Evolutionary conservation across 1,140 invertebrate genomes (phyloP).

Genomic region (Micrasema longulum): DNA sequence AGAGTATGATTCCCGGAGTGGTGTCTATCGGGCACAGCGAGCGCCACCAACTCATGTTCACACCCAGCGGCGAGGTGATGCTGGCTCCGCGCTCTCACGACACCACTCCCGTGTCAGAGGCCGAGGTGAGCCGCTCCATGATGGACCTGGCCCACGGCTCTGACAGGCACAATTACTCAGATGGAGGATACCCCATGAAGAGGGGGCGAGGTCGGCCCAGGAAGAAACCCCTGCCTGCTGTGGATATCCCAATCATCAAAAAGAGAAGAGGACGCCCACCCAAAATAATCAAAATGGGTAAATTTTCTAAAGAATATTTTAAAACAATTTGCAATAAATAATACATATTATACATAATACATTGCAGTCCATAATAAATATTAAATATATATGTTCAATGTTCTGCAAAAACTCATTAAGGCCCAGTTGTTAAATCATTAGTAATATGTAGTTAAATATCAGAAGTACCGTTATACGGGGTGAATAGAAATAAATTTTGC

Average conservation of each 20-base stretch:
- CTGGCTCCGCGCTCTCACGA: conserved; percentile 57
- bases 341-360: conserved; percentile 15
- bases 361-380: too few species aligned
- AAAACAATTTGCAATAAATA: too few species aligned
- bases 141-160: neutral
- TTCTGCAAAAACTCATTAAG: too few species aligned
- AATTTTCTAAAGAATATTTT: too few species aligned
- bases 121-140: conserved; percentile 32
- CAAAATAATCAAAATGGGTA: conserved; percentile 57
- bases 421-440: too few species aligned
- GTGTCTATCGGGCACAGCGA: conserved; percentile 65
- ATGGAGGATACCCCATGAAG: conserved; percentile 57
- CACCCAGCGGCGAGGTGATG: conserved; percentile 64
- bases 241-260: conserved; percentile 62
- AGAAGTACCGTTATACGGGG: too few species aligned
- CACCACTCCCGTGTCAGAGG: conserved; percentile 1
- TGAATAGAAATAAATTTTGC: too few species aligned
- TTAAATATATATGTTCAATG: too few species aligned
- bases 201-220: conserved; percentile 61
- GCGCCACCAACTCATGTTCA: conserved; percentile 64
- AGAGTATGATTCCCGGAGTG: conserved; percentile 64
- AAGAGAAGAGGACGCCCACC: conserved; percentile 64
- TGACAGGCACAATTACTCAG: conserved; percentile 25
- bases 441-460: too few species aligned
- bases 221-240: conserved; percentile 62